Evolutionary conservation across 2,797 vertebrate species (phyloP), one percentile per base, ranked within the genome.

Genomic region (Gambusia yucatana): DNA sequence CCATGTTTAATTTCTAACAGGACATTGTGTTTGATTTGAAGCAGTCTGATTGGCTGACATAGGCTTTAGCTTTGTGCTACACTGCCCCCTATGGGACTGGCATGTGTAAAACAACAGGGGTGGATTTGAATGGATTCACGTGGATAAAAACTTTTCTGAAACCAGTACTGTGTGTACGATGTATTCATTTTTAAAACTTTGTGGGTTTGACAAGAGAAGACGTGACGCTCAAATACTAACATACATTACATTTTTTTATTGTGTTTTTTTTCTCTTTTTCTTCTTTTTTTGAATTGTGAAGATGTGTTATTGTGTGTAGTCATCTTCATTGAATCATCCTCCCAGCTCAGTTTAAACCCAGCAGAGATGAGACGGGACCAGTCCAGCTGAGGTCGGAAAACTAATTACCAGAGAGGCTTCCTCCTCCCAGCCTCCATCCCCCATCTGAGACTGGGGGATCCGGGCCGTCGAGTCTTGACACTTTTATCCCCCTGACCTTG

Each of bases 401-500:
- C 30, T 83, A 79, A 86, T 83, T 83, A 47, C 76, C 73, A 80
- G 44, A 6, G 72, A 79, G 39, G 81, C 25, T 16, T 79, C 52
- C 72, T 77, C 72, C 86, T 71, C 77, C 77, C 70, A 75, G 44
- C 76, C 79, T 75, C 71, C 73, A 48, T 5, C 78, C 72, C 77
- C 20, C 25, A 75, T 89, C 82, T 87, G 47, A 91, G 83, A 85
- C 13, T 0, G 0, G 17, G 33, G 33, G 33, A 33, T 75, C 84
- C 82, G 85, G n/a, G 70, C 75, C 82, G 81, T 87, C 70, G 77
- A 33, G 84, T 82, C 86, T 81, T 87, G 76, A 86, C 87, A 79
- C 86, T 89, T 87, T 79, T 80, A 89, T 91, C 86, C 75, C 28
- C 28, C 50, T 77, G 88, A 87, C 86, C 80, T 80, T 82, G 80